Evolutionary conservation across 1,140 invertebrate species (phyloP).

Genomic region (Akabosia matsudoensis): DNA sequence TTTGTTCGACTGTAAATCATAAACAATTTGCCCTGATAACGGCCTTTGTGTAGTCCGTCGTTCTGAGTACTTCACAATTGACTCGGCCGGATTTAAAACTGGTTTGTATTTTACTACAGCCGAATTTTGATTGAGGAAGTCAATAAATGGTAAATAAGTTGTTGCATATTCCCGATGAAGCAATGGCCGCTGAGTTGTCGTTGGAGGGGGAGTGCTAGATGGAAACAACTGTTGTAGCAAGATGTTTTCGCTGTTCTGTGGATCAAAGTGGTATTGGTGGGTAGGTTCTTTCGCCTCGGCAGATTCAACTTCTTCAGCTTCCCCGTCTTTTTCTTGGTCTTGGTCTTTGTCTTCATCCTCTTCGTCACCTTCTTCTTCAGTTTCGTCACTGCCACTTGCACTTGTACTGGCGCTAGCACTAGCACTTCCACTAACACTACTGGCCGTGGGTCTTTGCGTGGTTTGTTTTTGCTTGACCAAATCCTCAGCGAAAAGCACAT

Average conservation of each 20-base stretch:
- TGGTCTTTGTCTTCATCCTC: background rate
- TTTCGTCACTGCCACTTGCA: constrained; percentile 3
- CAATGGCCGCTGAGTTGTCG: background rate
- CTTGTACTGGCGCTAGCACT: background rate
- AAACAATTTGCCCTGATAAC: background rate
- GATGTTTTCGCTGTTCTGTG: background rate
- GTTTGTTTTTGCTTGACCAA: background rate
- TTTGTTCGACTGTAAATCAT: background rate
- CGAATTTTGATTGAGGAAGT: background rate
- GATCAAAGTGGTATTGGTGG: constrained; percentile 6
- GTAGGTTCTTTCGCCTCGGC: background rate
- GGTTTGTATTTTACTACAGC: background rate
- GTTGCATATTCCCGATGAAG: background rate
- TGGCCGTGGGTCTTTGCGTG: background rate
- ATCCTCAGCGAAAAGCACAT: constrained; percentile 12
- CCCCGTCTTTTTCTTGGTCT: background rate
- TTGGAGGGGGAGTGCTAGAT: background rate
- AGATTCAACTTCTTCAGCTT: background rate
- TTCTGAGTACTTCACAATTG: background rate
- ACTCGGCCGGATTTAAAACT: background rate
- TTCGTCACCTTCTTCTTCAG: background rate
- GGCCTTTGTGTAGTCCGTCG: background rate
- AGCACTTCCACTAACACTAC: too few species aligned
- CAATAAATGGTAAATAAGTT: background rate
- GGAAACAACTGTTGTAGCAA: background rate